A percentile compares a stretch with the other conserved stretches of the same genome.
These are phyloP conservation scores for Drosophila vallismaia DNA, from an alignment of 2,888 invertebrate species.

Conservation along the genomic window DNA sequence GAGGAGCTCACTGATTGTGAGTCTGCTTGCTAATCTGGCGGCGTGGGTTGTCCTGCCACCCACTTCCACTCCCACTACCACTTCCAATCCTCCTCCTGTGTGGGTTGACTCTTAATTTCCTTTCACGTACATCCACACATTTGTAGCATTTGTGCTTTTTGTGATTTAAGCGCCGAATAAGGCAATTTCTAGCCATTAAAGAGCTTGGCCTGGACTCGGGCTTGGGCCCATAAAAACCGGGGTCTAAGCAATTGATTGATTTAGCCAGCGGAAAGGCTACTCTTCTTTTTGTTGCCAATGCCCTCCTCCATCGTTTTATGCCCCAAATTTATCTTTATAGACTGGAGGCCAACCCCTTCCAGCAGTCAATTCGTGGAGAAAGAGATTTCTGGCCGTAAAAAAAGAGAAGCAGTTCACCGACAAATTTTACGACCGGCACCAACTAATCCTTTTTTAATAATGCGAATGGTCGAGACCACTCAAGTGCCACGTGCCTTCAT, in stretches of 20 bases:
- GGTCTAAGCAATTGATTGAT: conserved; percentile 50
- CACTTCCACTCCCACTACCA: not conserved
- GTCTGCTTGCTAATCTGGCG: conserved; percentile 37
- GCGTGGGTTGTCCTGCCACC: conserved; percentile 20
- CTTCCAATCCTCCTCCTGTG: conserved; percentile 21
- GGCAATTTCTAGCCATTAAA: conserved; percentile 38
- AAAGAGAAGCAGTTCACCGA: conserved; percentile 5
- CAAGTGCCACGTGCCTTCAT: conserved; percentile 44
- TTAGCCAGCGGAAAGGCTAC: conserved; percentile 30
- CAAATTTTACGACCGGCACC: conserved; percentile 48
- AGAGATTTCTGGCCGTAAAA: conserved; percentile 34
- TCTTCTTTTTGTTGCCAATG: conserved; percentile 10
- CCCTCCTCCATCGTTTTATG: conserved; percentile 33
- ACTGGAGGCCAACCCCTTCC: conserved; percentile 4
- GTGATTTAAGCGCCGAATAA: conserved; percentile 32
- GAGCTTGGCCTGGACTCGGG: not conserved
- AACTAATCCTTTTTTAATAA: conserved; percentile 58
- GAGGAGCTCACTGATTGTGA: conserved; percentile 41
- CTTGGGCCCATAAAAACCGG: conserved; percentile 30
- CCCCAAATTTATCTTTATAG: conserved; percentile 53
- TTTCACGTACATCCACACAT: conserved; percentile 6
- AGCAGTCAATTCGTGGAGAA: not conserved
- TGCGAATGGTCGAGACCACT: conserved; percentile 25
- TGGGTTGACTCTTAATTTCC: conserved; percentile 54
- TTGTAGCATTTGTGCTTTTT: conserved; percentile 6